Percentiles rank a stretch among this genome's conserved stretches.
Conservation (phyloP, 2,888 invertebrate species). For the Elysia crispata region DNA sequence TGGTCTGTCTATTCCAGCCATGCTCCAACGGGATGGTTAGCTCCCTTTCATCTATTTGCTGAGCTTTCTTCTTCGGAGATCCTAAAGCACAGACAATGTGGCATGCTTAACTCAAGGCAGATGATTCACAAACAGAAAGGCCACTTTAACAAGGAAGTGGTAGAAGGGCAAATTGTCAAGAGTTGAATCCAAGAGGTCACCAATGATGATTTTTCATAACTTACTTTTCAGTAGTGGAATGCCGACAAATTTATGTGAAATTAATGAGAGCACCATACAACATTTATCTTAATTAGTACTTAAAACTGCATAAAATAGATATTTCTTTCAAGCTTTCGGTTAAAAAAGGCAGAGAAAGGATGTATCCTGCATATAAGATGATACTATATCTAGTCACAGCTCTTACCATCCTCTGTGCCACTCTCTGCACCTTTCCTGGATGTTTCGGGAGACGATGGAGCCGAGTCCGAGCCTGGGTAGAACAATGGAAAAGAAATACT, state of each 20-base stretch:
- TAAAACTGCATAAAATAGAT: too few relatives aligned
- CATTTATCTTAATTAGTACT: too few relatives aligned
- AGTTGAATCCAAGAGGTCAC: too few relatives aligned
- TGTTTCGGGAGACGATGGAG: not conserved
- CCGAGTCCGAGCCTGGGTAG: constrained; percentile 25
- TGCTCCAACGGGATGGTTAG: constrained; percentile 83
- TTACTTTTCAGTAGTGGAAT: too few relatives aligned
- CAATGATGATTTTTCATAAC: too few relatives aligned
- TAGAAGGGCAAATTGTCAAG: too few relatives aligned
- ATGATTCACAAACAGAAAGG: too few relatives aligned
- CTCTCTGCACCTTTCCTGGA: constrained; percentile 27
- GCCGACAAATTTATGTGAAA: too few relatives aligned
- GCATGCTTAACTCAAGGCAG: too few relatives aligned
- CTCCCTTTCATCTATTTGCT: constrained; percentile 81
- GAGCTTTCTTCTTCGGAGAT: constrained; percentile 42
- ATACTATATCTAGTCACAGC: not conserved
- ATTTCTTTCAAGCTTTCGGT: too few relatives aligned
- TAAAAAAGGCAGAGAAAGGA: not conserved
- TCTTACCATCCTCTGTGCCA: constrained; percentile 42
- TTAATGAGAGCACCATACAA: too few relatives aligned
- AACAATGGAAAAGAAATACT: not conserved
- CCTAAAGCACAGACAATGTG: constrained; percentile 33
- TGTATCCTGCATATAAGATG: not conserved
- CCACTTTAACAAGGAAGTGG: too few relatives aligned
- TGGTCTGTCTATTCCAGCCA: constrained; percentile 94